Base-by-base conservation (phyloP, 1,140 invertebrate species). In the Eurosta solidaginis region DNA sequence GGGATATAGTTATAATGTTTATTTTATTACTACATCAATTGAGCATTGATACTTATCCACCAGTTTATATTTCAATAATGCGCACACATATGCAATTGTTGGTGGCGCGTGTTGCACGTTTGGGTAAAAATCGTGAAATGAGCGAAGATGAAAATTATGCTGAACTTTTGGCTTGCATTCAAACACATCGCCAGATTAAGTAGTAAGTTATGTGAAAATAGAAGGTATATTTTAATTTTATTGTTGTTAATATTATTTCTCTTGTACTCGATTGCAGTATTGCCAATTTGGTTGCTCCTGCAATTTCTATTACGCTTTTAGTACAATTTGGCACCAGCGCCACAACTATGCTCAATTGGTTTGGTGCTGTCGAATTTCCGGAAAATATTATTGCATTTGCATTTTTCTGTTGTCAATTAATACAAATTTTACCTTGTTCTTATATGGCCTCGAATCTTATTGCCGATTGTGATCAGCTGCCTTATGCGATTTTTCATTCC, bases 301-400 rank as follows among this genome's bases (percentile, higher is more conserved):
- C 40, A 2, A 68, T 68, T 22, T 68, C 59, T 22, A 27, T 68
- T 9, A 68, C 59, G 5, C 59, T 68, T 2, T 68, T 68, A 29
- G 40, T 33, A 0, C 59, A 68, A 40, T 68, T 68, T n/a, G 59
- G 33, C 1, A 68, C 59, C 5, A 40, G 33, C n/a, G 59, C 59
- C 59, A 68, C 27, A 6, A 68, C 59, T 0, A 14, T 68, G n/a
- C n/a, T 68, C 1, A 68, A 40, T 40, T 68, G 59, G 59, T 68
- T 68, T 9, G 59, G 59, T 10, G 7, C 36, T 68, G 33, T 68
- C 3, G 59, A 68, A 22, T 68, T 40, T 68, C 59, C 59, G 5
- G 59, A 68, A 40, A 68, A 68, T 68, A 68, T 68, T 40, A 68
- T 68, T 1, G 36, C 59, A 2, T 33, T 68, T 36, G 59, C 59